Evolutionary conservation across 2,797 vertebrate species (phyloP), one percentile per base, ranked within the genome.

Genomic region (Thamnophis elegans): DNA sequence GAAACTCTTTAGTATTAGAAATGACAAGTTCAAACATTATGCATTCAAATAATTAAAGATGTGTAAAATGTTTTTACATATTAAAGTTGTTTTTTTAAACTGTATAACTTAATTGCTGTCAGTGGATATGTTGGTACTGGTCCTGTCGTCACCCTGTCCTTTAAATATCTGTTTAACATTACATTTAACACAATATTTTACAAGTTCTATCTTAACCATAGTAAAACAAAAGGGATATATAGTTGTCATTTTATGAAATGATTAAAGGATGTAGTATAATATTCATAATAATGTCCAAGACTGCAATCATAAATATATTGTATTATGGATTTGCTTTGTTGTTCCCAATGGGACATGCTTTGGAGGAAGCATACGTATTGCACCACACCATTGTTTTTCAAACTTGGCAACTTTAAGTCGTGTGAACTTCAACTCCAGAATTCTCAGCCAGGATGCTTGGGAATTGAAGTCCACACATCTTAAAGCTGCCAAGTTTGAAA

Each of bases 1-100:
- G 90, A 92, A 28, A 95, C 94, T 0, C n/a, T 1, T 7, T n/a
- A 51, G 53, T 2, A 59, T 95, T 95, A 95, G 96, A 96, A 94
- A 55, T 60, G 2, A 5, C 87, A 94, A 88, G 51, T 62, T 95
- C 56, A 93, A 95, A 94, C 51, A 92, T n/a, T 95, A 90, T 91
- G 13, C 7, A 91, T 20, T 87, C 93, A 93, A 93, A 93, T 56
- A 91, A 54, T 87, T 94, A 94, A 11, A 93, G 28, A 88, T 94
- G 91, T 11, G 12, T 90, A 95, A 96, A 96, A 96, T 92, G 14
- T 0, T 93, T 82, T 93, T 93, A 47, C 78, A 82, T 47, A 82
- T 47, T 16, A 26, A 62, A 0, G 62, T 94, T 89, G 88, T 91
- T 91, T 73, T 95, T 87, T 58, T 94, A 93, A 3, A 22, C 53